A percentile compares a stretch with the other conserved stretches of the same genome.
These are phyloP conservation scores for Sminthurides bifidus DNA, from an alignment of 1,140 invertebrate genomes.

Conservation along the genomic window DNA sequence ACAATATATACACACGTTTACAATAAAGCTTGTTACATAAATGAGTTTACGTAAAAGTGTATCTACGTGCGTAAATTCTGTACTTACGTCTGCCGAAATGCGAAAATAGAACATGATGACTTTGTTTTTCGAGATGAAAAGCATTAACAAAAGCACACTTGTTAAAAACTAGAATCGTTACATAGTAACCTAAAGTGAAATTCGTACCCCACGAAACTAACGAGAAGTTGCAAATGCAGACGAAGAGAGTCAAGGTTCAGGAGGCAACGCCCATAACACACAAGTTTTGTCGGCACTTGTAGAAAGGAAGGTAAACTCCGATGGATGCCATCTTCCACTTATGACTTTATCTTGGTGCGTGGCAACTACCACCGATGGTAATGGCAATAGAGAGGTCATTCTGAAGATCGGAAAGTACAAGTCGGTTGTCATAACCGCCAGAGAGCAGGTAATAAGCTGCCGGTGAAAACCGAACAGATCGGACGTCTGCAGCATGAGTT, in stretches of 20 bases:
- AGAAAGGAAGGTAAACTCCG: slow-evolving; percentile 91
- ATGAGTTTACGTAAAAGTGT: too few relatives aligned
- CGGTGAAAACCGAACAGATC: slow-evolving; percentile 90
- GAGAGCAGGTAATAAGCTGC: slow-evolving; percentile 94
- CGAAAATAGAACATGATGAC: too few relatives aligned
- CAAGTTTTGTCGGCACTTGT: slow-evolving; percentile 94
- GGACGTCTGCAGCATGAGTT: slow-evolving; percentile 86
- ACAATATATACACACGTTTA: too few relatives aligned
- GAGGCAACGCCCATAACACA: slow-evolving; percentile 86
- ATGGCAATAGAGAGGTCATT: slow-evolving; percentile 43
- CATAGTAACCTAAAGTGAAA: too few relatives aligned
- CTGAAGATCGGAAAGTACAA: slow-evolving; percentile 88
- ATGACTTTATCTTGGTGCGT: slow-evolving; percentile 97
- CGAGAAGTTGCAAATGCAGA: background rate
- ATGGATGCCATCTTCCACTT: slow-evolving; percentile 93
- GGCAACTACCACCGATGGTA: slow-evolving; percentile 91
- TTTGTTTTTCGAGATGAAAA: too few relatives aligned
- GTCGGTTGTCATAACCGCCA: slow-evolving; percentile 93
- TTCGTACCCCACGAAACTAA: too few relatives aligned
- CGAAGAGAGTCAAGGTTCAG: slow-evolving; percentile 20
- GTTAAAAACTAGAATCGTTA: too few relatives aligned
- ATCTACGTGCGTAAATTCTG: too few relatives aligned
- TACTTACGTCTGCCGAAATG: too few relatives aligned
- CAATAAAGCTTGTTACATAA: too few relatives aligned
- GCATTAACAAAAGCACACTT: too few relatives aligned